Evolutionary conservation across 2,113 vertebrate species (phyloP).

Genomic region (Pluvialis apricaria): DNA sequence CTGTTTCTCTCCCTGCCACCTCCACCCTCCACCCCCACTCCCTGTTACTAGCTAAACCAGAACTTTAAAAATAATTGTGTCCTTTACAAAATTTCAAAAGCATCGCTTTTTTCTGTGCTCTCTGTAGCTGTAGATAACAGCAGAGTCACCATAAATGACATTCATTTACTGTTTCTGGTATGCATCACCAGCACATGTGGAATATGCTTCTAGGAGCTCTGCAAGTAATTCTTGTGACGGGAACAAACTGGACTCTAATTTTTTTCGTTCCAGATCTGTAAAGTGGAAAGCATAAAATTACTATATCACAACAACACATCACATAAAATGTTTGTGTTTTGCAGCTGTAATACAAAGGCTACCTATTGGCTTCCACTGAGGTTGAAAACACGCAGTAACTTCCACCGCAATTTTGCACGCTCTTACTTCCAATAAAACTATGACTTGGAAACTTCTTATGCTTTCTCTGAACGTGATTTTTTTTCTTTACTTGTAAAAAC

Average conservation of each 20-base stretch:
- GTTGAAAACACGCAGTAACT: neutral
- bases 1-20: neutral
- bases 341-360: neutral
- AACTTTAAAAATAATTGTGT: neutral
- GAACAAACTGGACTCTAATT: neutral
- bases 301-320: neutral
- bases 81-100: neutral
- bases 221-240: neutral
- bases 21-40: fast-evolving
- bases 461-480: neutral
- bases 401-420: neutral
- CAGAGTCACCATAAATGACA: slow-evolving; percentile 12
- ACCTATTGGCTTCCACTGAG: neutral
- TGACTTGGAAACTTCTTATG: neutral
- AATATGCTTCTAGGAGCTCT: neutral
- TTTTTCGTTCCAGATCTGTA: neutral
- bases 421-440: neutral
- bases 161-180: slow-evolving; percentile 34
- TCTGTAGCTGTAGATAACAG: slow-evolving; percentile 27
- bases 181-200: slow-evolving; percentile 12
- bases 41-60: neutral
- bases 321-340: neutral
- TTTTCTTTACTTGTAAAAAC: neutral
- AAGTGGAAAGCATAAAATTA: slow-evolving; percentile 2
- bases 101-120: neutral